Conservation (phyloP, 2,797 vertebrate genomes). For the Girardinus metallicus region DNA sequence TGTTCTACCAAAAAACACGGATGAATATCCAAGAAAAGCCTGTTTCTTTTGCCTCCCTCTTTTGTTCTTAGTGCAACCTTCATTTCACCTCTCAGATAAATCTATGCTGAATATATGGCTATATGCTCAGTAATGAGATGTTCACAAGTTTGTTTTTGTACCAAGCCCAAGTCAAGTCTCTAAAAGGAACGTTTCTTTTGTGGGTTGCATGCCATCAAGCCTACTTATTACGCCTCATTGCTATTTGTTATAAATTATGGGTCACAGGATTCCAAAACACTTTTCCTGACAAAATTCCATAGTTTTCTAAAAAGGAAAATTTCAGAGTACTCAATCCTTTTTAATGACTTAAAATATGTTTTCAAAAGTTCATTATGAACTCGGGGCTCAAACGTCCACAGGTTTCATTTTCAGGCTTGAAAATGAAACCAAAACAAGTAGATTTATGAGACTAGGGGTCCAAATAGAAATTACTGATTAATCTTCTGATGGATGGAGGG, state of each 20-base stretch:
- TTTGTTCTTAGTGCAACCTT: background rate
- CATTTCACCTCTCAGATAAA: slow-evolving; percentile 2
- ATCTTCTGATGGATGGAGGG: background rate
- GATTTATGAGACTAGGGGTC: background rate
- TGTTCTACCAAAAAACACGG: slow-evolving; percentile 1
- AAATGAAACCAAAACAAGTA: background rate
- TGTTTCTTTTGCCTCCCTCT: slow-evolving; percentile 3
- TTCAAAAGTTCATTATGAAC: background rate
- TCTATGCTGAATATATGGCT: background rate
- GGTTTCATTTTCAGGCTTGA: no score
- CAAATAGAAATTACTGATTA: background rate
- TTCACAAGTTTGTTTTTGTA: slow-evolving; percentile 15
- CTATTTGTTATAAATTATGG: background rate
- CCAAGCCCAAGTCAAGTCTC: slow-evolving; percentile 12
- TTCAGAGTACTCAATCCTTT: background rate
- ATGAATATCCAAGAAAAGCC: background rate
- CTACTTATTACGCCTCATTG: background rate
- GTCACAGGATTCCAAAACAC: background rate
- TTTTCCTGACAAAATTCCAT: background rate
- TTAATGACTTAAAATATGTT: background rate
- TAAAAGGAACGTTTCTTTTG: background rate
- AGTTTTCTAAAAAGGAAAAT: background rate
- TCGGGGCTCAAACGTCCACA: background rate
- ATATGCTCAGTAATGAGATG: background rate
- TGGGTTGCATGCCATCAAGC: background rate